These are phyloP conservation scores for Drosophila tripunctata DNA, from an alignment of 2,888 invertebrate species.

Conservation along the genomic window DNA sequence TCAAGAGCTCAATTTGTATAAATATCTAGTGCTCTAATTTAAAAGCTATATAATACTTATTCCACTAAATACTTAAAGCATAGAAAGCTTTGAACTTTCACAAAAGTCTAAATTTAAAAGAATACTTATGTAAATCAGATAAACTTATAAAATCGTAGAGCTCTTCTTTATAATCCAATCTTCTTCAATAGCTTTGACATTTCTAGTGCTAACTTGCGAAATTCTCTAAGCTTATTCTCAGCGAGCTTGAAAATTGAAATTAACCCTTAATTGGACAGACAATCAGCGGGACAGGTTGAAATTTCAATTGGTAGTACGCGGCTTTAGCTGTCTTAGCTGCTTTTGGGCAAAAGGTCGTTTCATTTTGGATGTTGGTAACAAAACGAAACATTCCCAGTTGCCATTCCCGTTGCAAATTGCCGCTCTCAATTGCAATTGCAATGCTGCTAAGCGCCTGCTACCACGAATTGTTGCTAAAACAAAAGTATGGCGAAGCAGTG, in stretches of 20 bases:
- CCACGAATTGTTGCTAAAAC: constrained; percentile 37
- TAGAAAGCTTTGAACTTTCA: no score
- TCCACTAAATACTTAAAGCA: no score
- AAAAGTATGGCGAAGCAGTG: not conserved
- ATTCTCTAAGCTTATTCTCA: not conserved
- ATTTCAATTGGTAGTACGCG: constrained; percentile 25
- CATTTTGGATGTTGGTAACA: constrained; percentile 22
- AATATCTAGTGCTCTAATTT: no score
- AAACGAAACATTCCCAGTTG: constrained; percentile 32
- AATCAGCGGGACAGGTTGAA: constrained; percentile 60
- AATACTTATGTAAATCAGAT: no score
- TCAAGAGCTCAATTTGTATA: no score
- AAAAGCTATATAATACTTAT: no score
- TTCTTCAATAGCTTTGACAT: not conserved
- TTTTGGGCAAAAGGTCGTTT: constrained; percentile 29
- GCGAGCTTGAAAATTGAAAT: constrained; percentile 65
- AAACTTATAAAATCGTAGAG: not conserved
- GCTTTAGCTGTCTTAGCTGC: constrained; percentile 11
- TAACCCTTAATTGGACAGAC: constrained; percentile 68
- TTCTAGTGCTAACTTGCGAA: constrained; percentile 8
- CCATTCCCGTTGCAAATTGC: constrained; percentile 49
- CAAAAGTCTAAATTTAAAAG: no score
- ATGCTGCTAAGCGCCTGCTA: constrained; percentile 66
- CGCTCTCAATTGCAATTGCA: constrained; percentile 61
- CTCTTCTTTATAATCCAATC: not conserved